A percentile compares a stretch with the other conserved stretches of the same genome.
phyloP scores from a whole-genome alignment of 1,140 invertebrate genomes.

The Whitmania pigra region DNA sequence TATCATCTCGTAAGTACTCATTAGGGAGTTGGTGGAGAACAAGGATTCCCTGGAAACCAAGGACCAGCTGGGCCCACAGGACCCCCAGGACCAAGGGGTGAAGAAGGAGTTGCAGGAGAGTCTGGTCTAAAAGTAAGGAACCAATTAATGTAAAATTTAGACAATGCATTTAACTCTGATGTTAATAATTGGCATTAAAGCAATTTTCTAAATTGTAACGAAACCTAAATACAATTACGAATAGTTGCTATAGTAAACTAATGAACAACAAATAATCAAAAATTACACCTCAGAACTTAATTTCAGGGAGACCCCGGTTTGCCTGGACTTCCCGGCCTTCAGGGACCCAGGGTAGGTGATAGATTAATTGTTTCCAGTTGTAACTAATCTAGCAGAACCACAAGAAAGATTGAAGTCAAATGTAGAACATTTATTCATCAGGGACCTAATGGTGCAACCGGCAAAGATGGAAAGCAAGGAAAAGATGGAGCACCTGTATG shows the following conservation, averaged over 20 bases:
- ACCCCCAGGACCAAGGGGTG: slow-evolving; percentile 32
- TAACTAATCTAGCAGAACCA: too few relatives aligned
- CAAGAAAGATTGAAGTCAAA: too few relatives aligned
- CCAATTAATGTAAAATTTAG: not conserved
- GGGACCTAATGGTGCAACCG: slow-evolving; percentile 1
- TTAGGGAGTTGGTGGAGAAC: slow-evolving; percentile 18
- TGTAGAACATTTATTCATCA: not conserved
- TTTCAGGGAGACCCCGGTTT: slow-evolving; percentile 12
- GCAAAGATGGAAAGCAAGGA: not conserved
- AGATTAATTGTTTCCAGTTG: not conserved
- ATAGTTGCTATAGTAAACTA: too few relatives aligned
- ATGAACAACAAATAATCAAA: not conserved
- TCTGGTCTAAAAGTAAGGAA: slow-evolving; percentile 7
- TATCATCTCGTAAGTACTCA: not conserved
- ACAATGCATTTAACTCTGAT: not conserved
- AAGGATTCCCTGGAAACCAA: slow-evolving; percentile 15
- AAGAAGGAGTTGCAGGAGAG: slow-evolving; percentile 28
- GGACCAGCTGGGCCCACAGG: slow-evolving; percentile 30
- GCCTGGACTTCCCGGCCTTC: slow-evolving; percentile 14
- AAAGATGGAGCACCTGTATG: slow-evolving; percentile 5
- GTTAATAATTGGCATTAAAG: not conserved
- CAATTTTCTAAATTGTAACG: not conserved
- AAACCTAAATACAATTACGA: too few relatives aligned
- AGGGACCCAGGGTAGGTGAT: slow-evolving; percentile 12
- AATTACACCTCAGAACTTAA: not conserved